A percentile compares a stretch with the other conserved stretches of the same genome.
These are phyloP conservation scores for Cynocephalus volans DNA, from an alignment of 2,113 vertebrate species.

Conservation along the genomic window DNA sequence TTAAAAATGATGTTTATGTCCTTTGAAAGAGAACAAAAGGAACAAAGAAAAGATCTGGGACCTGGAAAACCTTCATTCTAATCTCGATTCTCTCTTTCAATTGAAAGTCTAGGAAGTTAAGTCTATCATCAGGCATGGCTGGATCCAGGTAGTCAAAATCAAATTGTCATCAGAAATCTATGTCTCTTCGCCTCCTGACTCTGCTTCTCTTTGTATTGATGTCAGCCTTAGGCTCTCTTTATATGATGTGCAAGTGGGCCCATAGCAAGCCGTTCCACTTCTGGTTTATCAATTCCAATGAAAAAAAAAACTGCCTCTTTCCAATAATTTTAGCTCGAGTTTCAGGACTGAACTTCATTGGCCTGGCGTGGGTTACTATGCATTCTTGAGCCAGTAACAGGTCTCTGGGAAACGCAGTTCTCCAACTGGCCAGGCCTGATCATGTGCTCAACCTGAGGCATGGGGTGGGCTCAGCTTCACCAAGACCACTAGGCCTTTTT, in stretches of 20 bases:
- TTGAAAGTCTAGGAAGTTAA: neutral
- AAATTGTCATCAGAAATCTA: neutral
- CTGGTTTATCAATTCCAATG: neutral
- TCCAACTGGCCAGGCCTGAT: neutral
- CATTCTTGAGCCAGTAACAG: neutral
- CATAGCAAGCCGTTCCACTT: neutral
- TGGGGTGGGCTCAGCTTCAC: neutral
- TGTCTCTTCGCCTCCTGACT: neutral
- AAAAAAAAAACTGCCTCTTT: neutral
- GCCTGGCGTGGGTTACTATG: neutral
- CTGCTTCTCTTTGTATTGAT: neutral
- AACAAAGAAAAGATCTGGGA: neutral
- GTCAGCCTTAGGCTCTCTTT: neutral
- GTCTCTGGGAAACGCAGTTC: neutral
- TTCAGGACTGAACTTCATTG: neutral
- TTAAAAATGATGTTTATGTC: neutral
- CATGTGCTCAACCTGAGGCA: neutral
- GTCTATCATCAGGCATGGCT: neutral
- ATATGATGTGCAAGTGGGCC: neutral
- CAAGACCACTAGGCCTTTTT: neutral
- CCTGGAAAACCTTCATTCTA: neutral
- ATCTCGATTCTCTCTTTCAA: constrained; percentile 1
- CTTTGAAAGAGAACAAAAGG: neutral
- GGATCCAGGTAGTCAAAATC: constrained; percentile 27
- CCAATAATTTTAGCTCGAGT: neutral